Base-by-base conservation (phyloP, 2,888 invertebrate genomes). In the Lithophane socia region DNA sequence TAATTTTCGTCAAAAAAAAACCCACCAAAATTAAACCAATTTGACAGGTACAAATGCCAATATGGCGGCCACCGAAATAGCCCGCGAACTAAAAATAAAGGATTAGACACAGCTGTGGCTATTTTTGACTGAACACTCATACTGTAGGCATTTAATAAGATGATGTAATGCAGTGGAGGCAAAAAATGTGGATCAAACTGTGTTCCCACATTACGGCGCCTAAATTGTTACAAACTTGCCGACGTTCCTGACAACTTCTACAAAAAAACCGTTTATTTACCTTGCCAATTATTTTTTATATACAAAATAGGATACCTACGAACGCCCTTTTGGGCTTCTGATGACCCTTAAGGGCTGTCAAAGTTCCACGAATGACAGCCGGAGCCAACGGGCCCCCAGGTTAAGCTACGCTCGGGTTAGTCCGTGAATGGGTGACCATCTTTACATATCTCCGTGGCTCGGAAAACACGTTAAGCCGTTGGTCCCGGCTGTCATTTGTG, bases 1-100 rank as follows among this genome's bases (percentile, higher is more conserved):
- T n/a, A 29, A 70, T 64, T 70, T 66, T n/a, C 3, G n/a, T 21
- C 2, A 21, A 24, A 63, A 58, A 61, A 42, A 73, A 64, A 8
- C 13, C 9, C n/a, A 52, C 64, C 71, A 80, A 49, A 80, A 69
- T 67, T 67, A 37, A 84, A 84, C 16, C 44, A 56, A 80, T 77
- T 82, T 82, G 71, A 75, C 83, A 77, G 64, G 72, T 63, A 84
- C 75, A 78, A 78, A 84, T 78, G 75, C 67, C 86, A 85, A 78
- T 47, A 77, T 77, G 80, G 73, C 68, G 47, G 63, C 44, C 42
- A 29, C 79, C 44, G 49, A 87, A 86, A 86, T 87, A 87, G 80
- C 68, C 42, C 21, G 58, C 52, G 63, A 70, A 70, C 77, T 87
- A 87, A 75, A 75, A 79, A 83, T 83, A 86, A 87, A 80, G 58